A percentile compares a stretch with the other conserved stretches of the same genome.
Conservation (phyloP, 2,888 invertebrate genomes). For the Andrena praecox region DNA sequence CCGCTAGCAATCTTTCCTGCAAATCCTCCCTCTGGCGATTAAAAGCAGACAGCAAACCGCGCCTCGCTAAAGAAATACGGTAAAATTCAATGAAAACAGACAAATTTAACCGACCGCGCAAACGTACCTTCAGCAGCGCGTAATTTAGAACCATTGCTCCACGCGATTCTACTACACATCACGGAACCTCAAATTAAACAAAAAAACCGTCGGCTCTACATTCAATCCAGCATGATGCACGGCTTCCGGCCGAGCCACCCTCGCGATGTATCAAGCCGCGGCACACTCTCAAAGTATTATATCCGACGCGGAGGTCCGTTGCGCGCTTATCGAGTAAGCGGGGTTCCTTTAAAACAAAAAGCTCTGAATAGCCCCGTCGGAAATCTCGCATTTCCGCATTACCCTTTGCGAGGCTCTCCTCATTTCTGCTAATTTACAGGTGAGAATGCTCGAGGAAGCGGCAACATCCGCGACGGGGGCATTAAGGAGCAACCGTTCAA, state of each 20-base stretch:
- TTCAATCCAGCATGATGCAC: conserved; percentile 10
- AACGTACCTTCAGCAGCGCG: too few species aligned
- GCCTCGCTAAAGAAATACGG: too few species aligned
- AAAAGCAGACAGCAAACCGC: too few species aligned
- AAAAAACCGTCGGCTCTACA: background rate
- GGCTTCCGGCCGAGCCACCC: background rate
- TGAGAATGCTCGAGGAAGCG: conserved; percentile 48
- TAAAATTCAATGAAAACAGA: too few species aligned
- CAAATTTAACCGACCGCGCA: too few species aligned
- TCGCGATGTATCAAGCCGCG: background rate
- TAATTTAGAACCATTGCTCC: too few species aligned
- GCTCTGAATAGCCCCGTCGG: conserved; percentile 18
- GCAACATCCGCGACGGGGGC: background rate
- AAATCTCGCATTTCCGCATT: conserved; percentile 23
- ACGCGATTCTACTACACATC: background rate
- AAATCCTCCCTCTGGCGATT: too few species aligned
- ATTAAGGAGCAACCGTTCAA: conserved; percentile 41
- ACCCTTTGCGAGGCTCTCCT: background rate
- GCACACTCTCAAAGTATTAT: background rate
- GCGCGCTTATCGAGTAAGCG: conserved; percentile 21
- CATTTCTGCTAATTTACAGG: conserved; percentile 50
- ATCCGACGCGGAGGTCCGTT: background rate
- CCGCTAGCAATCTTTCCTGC: background rate
- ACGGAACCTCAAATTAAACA: background rate
- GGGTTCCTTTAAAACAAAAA: background rate